phyloP scores from a whole-genome alignment of 23 tunicate species.

The Diplosoma virens region DNA sequence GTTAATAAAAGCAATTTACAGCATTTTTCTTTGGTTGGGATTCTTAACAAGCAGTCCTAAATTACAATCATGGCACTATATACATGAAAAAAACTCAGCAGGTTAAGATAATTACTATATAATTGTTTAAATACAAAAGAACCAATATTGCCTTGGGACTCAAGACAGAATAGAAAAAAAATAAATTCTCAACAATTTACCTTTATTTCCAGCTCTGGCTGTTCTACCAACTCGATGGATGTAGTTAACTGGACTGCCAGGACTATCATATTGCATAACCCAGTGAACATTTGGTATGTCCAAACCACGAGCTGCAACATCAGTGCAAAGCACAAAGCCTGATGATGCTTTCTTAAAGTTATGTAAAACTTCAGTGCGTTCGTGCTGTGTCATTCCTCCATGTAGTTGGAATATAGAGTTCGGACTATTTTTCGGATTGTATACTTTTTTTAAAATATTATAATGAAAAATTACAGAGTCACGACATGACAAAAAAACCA shows the following conservation, averaged over 20 bases:
- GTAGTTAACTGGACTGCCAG: slow-evolving; percentile 92
- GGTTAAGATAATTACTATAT: no score
- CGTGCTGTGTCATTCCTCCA: slow-evolving; percentile 90
- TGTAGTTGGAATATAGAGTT: slow-evolving; percentile 51
- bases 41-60: no score
- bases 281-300: slow-evolving; percentile 88
- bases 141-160: no score
- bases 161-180: no score
- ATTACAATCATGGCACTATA: no score
- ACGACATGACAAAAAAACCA: slow-evolving; percentile 86
- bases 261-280: slow-evolving; percentile 90
- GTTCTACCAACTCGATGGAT: slow-evolving; percentile 97
- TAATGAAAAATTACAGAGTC: slow-evolving; percentile 86
- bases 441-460: slow-evolving; percentile 35
- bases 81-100: no score
- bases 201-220: slow-evolving; percentile 89
- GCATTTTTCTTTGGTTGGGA: no score
- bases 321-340: slow-evolving; percentile 74
- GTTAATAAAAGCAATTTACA: no score
- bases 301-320: slow-evolving; percentile 97
- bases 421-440: not conserved
- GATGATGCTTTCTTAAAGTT: slow-evolving; percentile 32
- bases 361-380: slow-evolving; percentile 40
- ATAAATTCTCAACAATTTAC: slow-evolving; percentile 23
- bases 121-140: no score